These are phyloP conservation scores for Isichthys henryi DNA, from an alignment of 2,113 vertebrate species.

Conservation along the genomic window DNA sequence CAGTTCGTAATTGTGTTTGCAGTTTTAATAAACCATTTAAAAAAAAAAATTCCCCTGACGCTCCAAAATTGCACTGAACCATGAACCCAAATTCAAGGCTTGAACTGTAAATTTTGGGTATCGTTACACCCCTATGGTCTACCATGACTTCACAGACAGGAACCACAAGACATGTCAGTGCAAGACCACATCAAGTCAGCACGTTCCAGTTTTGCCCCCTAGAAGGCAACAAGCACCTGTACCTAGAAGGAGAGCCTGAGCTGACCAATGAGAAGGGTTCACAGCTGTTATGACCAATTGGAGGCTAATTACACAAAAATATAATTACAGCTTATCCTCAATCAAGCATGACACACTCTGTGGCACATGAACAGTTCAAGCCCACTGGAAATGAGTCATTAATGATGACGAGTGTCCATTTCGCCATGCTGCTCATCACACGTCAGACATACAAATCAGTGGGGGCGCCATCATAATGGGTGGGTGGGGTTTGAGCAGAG, in stretches of 20 bases:
- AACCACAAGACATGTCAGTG: neutral
- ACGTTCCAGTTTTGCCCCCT: neutral
- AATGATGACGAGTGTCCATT: neutral
- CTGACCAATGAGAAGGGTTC: neutral
- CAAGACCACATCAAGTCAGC: neutral
- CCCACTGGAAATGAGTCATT: neutral
- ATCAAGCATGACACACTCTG: neutral
- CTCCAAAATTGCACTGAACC: neutral
- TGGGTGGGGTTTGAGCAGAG: neutral
- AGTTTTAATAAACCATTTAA: neutral
- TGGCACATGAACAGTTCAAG: neutral
- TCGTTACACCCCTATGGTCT: neutral
- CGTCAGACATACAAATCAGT: neutral
- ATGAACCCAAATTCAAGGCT: neutral
- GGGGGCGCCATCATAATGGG: neutral
- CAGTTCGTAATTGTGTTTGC: neutral
- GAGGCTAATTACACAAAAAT: constrained; percentile 4
- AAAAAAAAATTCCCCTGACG: neutral
- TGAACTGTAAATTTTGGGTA: neutral
- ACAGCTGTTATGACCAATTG: neutral
- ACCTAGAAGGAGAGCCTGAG: neutral
- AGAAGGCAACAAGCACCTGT: neutral
- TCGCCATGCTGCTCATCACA: neutral
- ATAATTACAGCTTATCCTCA: neutral
- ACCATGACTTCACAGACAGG: neutral